These are phyloP conservation scores for Sphaerophoria rueppellii DNA, from an alignment of 2,888 invertebrate species.

Conservation along the genomic window DNA sequence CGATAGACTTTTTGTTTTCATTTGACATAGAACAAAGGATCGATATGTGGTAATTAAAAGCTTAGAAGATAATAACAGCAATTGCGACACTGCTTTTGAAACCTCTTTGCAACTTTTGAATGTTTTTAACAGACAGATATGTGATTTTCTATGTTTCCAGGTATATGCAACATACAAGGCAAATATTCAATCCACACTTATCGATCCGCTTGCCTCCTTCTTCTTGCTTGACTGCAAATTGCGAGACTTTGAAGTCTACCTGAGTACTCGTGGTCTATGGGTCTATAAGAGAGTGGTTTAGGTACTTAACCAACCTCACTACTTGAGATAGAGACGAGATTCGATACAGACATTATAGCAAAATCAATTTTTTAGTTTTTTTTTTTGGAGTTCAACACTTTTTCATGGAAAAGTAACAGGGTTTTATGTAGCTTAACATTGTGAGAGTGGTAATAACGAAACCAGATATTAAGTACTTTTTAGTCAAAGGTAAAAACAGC, in stretches of 20 bases:
- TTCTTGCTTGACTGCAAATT: constrained; percentile 3
- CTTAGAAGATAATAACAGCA: background rate
- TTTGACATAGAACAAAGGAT: no score
- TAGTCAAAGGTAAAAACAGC: no score
- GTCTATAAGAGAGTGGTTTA: constrained; percentile 49
- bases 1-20: no score
- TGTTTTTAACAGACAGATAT: constrained; percentile 25
- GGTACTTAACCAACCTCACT: constrained; percentile 46
- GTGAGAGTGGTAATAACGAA: no score
- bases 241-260: constrained; percentile 38
- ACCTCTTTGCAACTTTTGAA: constrained; percentile 69
- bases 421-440: background rate
- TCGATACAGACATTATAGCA: background rate
- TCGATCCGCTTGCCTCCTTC: background rate
- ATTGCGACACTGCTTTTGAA: constrained; percentile 39
- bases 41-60: no score
- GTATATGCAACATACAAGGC: constrained; percentile 35
- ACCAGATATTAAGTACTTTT: no score
- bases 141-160: constrained; percentile 5
- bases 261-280: constrained; percentile 54
- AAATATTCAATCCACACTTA: constrained; percentile 48
- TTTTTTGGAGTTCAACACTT: background rate
- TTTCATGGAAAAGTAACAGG: background rate
- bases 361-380: background rate
- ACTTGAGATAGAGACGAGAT: constrained; percentile 21